Conservation (phyloP, 1,140 invertebrate species). For the Potamilus streckersoni region DNA sequence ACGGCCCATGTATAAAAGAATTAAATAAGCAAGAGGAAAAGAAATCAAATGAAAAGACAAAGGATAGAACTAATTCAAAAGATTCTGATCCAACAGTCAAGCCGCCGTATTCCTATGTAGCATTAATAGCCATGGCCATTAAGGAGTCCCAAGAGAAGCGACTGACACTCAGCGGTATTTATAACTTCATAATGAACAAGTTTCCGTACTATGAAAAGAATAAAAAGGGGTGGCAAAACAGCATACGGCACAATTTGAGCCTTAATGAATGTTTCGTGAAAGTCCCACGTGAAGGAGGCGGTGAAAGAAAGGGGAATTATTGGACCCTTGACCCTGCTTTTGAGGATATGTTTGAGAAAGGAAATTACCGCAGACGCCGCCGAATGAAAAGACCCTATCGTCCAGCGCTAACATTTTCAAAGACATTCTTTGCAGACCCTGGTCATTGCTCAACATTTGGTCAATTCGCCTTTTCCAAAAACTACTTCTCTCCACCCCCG, state of each 20-base stretch:
- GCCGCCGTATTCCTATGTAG: constrained; percentile 75
- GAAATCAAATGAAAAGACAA: constrained; percentile 23
- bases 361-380: constrained; percentile 62
- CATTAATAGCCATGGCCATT: constrained; percentile 76
- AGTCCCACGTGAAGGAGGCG: constrained; percentile 63
- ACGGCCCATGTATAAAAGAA: constrained; percentile 6
- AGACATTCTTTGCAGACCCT: constrained; percentile 58
- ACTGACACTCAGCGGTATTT: constrained; percentile 70
- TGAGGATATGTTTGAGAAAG: constrained; percentile 68
- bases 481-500: constrained; percentile 54
- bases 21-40: constrained; percentile 19
- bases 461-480: constrained; percentile 58
- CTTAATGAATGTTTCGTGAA: constrained; percentile 68
- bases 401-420: constrained; percentile 57
- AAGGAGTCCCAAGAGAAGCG: constrained; percentile 70
- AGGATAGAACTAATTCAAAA: constrained; percentile 21
- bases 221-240: constrained; percentile 67
- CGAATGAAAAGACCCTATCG: constrained; percentile 62
- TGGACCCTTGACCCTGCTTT: constrained; percentile 67
- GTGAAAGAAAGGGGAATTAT: constrained; percentile 65
- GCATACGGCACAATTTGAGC: constrained; percentile 66
- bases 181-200: constrained; percentile 62
- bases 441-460: constrained; percentile 50
- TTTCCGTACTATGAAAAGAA: constrained; percentile 67
- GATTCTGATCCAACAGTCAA: constrained; percentile 66